Percentiles rank a stretch among this genome's conserved stretches.
phyloP scores from a whole-genome alignment of 2,113 vertebrate genomes.

The Dunckerocampus dactyliophorus region DNA sequence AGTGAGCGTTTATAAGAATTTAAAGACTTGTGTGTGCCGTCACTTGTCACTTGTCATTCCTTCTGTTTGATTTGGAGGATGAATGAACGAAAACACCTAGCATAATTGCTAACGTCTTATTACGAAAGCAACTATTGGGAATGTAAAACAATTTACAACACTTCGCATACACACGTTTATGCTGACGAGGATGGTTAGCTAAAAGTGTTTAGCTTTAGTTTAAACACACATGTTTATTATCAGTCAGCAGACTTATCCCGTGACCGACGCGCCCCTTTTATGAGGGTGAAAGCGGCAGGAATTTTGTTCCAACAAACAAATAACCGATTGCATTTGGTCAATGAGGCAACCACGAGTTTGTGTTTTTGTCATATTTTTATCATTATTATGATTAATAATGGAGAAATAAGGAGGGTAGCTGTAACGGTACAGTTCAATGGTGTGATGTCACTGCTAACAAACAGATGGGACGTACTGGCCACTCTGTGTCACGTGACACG shows the following conservation, averaged over 20 bases:
- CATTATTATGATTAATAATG: background rate
- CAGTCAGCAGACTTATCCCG: constrained; percentile 1
- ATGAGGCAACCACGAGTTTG: background rate
- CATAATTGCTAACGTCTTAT: constrained; percentile 27
- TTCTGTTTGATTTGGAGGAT: constrained; percentile 18
- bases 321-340: too few species aligned
- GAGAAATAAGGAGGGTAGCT: too few species aligned
- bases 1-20: background rate
- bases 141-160: background rate
- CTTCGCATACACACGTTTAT: background rate
- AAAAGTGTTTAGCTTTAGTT: background rate
- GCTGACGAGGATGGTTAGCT: background rate
- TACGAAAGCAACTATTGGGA: background rate
- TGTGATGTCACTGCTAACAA: background rate
- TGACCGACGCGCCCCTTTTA: constrained; percentile 3
- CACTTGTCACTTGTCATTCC: background rate
- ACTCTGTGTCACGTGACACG: background rate
- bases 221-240: background rate
- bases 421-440: background rate
- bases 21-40: background rate
- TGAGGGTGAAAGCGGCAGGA: background rate
- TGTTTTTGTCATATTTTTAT: background rate
- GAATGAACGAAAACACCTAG: constrained; percentile 12
- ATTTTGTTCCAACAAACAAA: too few species aligned
- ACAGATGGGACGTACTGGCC: background rate